phyloP scores from a whole-genome alignment of 2,797 vertebrate genomes.

The Crossoptilon crossoptilon region DNA sequence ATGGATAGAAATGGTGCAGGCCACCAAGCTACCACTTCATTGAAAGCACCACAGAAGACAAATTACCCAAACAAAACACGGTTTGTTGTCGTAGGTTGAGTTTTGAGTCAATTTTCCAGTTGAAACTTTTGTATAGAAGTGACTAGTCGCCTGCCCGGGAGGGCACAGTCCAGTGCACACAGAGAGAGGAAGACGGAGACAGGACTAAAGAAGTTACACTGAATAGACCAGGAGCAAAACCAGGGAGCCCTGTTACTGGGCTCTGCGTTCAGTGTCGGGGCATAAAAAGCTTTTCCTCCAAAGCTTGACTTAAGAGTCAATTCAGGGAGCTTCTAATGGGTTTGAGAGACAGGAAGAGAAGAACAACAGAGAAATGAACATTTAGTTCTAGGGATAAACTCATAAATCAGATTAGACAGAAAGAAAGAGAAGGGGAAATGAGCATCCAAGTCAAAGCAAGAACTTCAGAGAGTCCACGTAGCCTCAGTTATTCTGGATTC shows the following conservation, averaged over 20 bases:
- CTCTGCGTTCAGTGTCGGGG: not conserved
- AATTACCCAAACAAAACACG: constrained; percentile 9
- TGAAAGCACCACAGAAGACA: not conserved
- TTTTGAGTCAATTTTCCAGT: constrained; percentile 58
- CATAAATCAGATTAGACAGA: not conserved
- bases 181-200: not conserved
- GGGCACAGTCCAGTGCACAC: not conserved
- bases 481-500: not conserved
- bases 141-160: not conserved
- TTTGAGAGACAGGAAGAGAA: not conserved
- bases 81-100: not conserved
- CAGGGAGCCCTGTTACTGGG: not conserved
- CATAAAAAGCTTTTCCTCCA: not conserved
- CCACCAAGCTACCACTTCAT: not conserved
- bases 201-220: not conserved
- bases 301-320: not conserved
- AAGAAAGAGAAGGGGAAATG: not conserved
- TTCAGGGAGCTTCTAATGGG: not conserved
- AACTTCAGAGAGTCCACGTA: not conserved
- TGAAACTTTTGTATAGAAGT: constrained; percentile 33
- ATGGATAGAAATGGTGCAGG: not conserved
- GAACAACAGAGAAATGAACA: not conserved
- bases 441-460: not conserved
- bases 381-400: not conserved
- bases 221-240: not conserved